Base-by-base conservation (phyloP, 2,888 invertebrate genomes). In the Polylopha cassiicola region DNA sequence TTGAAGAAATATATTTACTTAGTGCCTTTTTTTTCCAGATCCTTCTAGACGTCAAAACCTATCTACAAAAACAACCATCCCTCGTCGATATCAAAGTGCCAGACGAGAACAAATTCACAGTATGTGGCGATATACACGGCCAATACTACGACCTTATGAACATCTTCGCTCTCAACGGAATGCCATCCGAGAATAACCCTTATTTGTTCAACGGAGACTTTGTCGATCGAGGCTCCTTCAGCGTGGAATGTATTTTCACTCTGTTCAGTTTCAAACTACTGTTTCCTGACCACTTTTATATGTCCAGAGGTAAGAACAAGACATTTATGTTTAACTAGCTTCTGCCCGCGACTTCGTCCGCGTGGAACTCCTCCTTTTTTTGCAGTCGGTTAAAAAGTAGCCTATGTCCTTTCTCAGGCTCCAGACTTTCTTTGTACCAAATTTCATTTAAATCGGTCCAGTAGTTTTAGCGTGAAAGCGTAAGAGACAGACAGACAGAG, bases 161-260 rank as follows among this genome's bases (percentile, higher is more conserved):
- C 78, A 97, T 99, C 62, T 99, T 99, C 80, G 89, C 95, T 59
- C 88, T 98, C 50, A 99, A 99, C 71, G 99, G 98, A n/a, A 82
- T 95, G 44, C 99, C 99, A 4, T 97, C 97, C 0, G 90, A 93
- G 69, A 90, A 90, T 15, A 99, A 99, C 87, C 99, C 99, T 34
- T 99, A 98, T 84, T 86, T 99, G 53, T 99, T 99, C 79, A 99
- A 99, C 76, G 99, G 99, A 44, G 99, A 99, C 85, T 99, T 99
- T 77, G 99, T 99, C 9, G 99, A 99, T 79, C 88, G 99, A 80
- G 99, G 99, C 7, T 98, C 99, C 0, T 99, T 99, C 77, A 98
- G 98, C 18, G 98, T 99, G 16, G 99, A 99, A 85, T 99, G 99
- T 73, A 99, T 99, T 66, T 97, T 99, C 70, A 95, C 95, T 4